Evolutionary conservation across 2,888 invertebrate species (phyloP).

Genomic region (Caenorhabditis sinica): DNA sequence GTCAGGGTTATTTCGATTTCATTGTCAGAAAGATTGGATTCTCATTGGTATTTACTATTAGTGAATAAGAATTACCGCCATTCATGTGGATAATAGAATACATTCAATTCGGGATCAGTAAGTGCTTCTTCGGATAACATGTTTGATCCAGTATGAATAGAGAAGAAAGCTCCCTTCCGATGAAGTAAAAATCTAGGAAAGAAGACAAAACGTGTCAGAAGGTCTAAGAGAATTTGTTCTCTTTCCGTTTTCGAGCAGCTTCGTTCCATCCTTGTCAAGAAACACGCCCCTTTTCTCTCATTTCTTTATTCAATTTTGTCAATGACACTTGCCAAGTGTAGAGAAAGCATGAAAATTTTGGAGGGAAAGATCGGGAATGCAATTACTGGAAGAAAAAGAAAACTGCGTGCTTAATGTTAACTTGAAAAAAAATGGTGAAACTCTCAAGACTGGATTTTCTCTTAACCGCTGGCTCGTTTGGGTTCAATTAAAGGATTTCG

Average conservation of each 20-base stretch:
- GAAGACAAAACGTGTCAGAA: conserved; percentile 13
- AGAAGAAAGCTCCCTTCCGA: not conserved
- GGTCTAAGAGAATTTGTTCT: not conserved
- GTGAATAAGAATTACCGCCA: conserved; percentile 31
- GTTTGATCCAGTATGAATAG: not conserved
- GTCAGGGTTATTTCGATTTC: too few relatives aligned
- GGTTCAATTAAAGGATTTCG: too few relatives aligned
- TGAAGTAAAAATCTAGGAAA: not conserved
- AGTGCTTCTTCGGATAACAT: conserved; percentile 46
- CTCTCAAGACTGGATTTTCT: too few relatives aligned
- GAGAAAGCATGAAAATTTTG: not conserved
- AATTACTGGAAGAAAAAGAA: conserved; percentile 13
- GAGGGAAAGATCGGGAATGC: not conserved
- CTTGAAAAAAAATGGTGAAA: too few relatives aligned
- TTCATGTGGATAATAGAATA: conserved; percentile 55
- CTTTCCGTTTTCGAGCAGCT: not conserved
- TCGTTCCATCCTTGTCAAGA: conserved; percentile 9
- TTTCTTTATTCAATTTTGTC: conserved; percentile 27
- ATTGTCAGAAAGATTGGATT: not conserved
- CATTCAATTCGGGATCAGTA: conserved; percentile 38
- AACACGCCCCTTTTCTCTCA: conserved; percentile 19
- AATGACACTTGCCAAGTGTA: conserved; percentile 40
- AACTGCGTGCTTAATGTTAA: not conserved
- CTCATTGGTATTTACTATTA: too few relatives aligned
- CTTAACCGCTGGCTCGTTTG: too few relatives aligned